Base-by-base conservation (phyloP, 64 coral and sea anemone species). In the Exaiptasia diaphana region DNA sequence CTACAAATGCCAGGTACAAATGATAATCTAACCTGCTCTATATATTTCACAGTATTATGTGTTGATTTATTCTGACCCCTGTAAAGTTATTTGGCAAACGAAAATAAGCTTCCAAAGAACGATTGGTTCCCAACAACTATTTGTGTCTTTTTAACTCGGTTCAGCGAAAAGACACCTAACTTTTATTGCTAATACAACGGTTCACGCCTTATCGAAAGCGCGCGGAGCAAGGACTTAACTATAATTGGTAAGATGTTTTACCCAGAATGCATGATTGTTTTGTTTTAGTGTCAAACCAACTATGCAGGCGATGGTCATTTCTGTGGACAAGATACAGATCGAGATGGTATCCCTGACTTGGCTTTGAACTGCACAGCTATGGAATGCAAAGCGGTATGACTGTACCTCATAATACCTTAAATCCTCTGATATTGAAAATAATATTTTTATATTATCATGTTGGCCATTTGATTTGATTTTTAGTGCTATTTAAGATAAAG, bases 291-390 rank as follows among this genome's bases (percentile, higher is more conserved):
- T 58, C 53, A 74, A 0, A 26, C 44, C 20, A 71, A 77, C 17
- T 99, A 83, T 29, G 37, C 85, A n/a, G 95, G 95, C 50, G 83
- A 89, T 76, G 95, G 95, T 4, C 39, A 75, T 21, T 5, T 78
- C 4, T 99, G 95, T 62, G 95, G 81, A 11, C 38, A 79, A 3
- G 95, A 99, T 32, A 67, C 67, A 0, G 95, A 99, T 57, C 44
- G 80, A 10, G 95, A 99, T 40, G 95, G 90, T 5, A 73, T 85
- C 25, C 89, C 95, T 18, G 85, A 99, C 61, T 61, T 72, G 14
- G 85, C 74, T 2, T 69, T 99, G 2, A 84, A 91, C 53, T 99
- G 95, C 31, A 85, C 95, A 5, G 85, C 65, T 31, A 60, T 33
- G 11, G n/a, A 62, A 48, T 99, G 95, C 53, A 69, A 41, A 14